Percentiles rank a stretch among this genome's conserved stretches.
Evolutionary conservation across 1,140 invertebrate species (phyloP).

Genomic region (Drosophila persimilis): DNA sequence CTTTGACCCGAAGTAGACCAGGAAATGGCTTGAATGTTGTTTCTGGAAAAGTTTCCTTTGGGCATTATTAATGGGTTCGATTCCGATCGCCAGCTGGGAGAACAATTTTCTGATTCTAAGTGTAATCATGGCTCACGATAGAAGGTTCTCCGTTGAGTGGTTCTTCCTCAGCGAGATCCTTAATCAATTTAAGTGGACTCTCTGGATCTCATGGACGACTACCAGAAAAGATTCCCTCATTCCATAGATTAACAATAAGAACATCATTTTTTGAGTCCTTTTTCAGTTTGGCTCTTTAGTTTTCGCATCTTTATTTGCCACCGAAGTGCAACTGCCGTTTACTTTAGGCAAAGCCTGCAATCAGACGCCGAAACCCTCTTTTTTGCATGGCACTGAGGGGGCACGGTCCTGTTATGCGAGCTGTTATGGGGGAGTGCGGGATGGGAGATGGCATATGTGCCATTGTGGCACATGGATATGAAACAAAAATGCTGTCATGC

Average conservation of each 20-base stretch:
- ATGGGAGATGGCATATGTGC: conserved; percentile 34
- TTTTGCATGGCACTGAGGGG: not conserved
- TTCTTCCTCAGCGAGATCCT: too few relatives aligned
- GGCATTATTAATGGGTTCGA: conserved; percentile 20
- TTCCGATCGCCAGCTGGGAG: conserved; percentile 4
- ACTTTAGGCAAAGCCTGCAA: conserved; percentile 27
- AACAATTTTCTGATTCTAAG: not conserved
- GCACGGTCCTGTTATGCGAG: conserved; percentile 12
- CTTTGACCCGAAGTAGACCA: conserved; percentile 14
- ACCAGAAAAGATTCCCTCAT: too few relatives aligned
- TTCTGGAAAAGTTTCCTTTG: conserved; percentile 13
- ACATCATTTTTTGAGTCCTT: too few relatives aligned
- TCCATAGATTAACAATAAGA: too few relatives aligned
- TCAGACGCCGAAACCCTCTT: conserved; percentile 26
- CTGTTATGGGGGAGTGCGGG: conserved; percentile 23
- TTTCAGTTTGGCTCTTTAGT: conserved; percentile 3
- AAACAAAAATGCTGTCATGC: conserved; percentile 54
- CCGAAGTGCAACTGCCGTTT: conserved; percentile 43
- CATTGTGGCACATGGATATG: conserved; percentile 18
- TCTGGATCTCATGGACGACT: too few relatives aligned
- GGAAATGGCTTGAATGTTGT: conserved; percentile 7
- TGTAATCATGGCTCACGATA: too few relatives aligned
- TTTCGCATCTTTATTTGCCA: conserved; percentile 7
- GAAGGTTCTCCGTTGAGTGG: too few relatives aligned
- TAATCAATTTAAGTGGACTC: too few relatives aligned